Percentiles rank a stretch among this genome's conserved stretches.
phyloP scores from a whole-genome alignment of 2,797 vertebrate genomes.

The Limosa lapponica region DNA sequence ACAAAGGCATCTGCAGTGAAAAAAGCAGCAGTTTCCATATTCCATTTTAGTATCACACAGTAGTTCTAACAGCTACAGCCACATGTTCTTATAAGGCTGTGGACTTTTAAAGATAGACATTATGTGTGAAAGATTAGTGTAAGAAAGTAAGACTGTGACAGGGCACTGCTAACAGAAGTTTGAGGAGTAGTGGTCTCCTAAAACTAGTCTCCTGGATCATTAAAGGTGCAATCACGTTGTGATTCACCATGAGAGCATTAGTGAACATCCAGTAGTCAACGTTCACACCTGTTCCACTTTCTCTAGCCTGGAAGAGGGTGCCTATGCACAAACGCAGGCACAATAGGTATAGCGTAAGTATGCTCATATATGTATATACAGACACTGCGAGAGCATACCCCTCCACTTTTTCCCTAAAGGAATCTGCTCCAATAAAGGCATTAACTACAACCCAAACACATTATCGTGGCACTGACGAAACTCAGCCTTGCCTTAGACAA shows the following conservation, averaged over 20 bases:
- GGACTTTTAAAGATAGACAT: not conserved
- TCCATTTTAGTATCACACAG: not conserved
- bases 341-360: too few species aligned
- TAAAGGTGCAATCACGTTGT: not conserved
- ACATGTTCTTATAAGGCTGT: not conserved
- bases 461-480: not conserved
- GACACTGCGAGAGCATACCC: too few species aligned
- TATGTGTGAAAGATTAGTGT: not conserved
- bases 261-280: not conserved
- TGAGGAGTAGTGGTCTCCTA: not conserved
- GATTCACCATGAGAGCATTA: not conserved
- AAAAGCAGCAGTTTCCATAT: not conserved
- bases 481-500: not conserved
- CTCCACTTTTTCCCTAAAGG: not conserved
- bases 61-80: not conserved
- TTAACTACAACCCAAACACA: not conserved
- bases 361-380: fast-evolving
- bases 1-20: not conserved
- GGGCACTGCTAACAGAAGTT: not conserved
- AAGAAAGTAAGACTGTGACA: not conserved
- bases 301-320: not conserved
- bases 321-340: not conserved
- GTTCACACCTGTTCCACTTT: not conserved
- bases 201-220: not conserved
- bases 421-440: not conserved